phyloP scores from a whole-genome alignment of 2,888 invertebrate species.

The Stictocephala bisonia region DNA sequence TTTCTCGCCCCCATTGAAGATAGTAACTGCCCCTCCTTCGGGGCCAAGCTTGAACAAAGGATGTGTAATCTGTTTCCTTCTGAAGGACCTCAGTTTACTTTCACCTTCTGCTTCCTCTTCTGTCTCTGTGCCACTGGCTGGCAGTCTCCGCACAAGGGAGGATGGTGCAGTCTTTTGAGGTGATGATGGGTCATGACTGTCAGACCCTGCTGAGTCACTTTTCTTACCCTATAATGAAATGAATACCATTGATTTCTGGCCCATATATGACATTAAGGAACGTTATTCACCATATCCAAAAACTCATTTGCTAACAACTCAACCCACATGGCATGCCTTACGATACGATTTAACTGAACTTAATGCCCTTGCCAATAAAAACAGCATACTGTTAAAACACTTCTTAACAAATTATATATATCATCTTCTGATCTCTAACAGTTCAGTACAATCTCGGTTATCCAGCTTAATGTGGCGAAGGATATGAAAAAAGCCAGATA shows the following conservation, averaged over 20 bases:
- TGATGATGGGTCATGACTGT: conserved; percentile 62
- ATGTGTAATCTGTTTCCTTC: conserved; percentile 52
- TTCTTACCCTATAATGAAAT: conserved; percentile 64
- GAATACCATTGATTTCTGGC: not conserved
- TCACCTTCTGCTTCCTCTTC: conserved; percentile 61
- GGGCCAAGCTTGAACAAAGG: conserved; percentile 61
- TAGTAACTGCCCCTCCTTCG: conserved; percentile 56
- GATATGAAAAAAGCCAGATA: too few relatives aligned
- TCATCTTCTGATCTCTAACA: too few relatives aligned
- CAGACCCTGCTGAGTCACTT: conserved; percentile 72
- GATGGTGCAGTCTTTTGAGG: conserved; percentile 11
- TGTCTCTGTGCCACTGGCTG: conserved; percentile 61
- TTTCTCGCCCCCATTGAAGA: conserved; percentile 51
- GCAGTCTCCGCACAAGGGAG: not conserved
- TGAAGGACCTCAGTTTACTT: not conserved
- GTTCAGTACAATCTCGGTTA: too few relatives aligned
- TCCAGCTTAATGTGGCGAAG: too few relatives aligned
- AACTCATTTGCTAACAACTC: too few relatives aligned
- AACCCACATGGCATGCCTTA: too few relatives aligned
- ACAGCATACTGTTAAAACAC: too few relatives aligned
- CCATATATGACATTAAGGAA: not conserved
- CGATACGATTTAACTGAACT: too few relatives aligned
- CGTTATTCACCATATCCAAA: too few relatives aligned
- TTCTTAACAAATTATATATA: too few relatives aligned
- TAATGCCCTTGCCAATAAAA: too few relatives aligned